Evolutionary conservation across 1,140 invertebrate genomes (phyloP).

Genomic region (Hesperophylax magnus): DNA sequence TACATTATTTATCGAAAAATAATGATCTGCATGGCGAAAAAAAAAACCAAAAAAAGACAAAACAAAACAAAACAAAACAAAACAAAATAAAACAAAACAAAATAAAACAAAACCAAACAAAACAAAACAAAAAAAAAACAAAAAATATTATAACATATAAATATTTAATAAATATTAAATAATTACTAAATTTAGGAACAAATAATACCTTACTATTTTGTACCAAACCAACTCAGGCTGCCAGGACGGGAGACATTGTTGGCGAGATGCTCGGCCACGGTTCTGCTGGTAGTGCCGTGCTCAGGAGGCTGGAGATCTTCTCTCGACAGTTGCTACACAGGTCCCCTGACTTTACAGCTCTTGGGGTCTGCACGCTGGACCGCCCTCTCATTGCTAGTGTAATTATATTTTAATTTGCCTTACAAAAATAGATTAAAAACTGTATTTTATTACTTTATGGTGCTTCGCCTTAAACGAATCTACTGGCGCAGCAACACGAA

Average conservation of each 20-base stretch:
- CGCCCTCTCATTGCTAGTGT: constrained; percentile 77
- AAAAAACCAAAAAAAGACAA: too few relatives aligned
- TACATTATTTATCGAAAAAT: too few relatives aligned
- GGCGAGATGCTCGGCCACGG: constrained; percentile 64
- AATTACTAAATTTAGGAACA: background rate
- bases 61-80: too few relatives aligned
- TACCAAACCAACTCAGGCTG: constrained; percentile 49
- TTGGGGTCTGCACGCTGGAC: constrained; percentile 76
- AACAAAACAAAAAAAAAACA: too few relatives aligned
- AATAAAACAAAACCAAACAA: too few relatives aligned
- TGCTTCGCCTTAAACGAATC: too few relatives aligned
- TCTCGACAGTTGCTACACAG: constrained; percentile 76
- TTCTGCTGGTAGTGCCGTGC: constrained; percentile 61
- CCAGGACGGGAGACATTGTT: constrained; percentile 64
- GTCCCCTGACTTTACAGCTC: constrained; percentile 75
- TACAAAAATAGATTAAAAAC: background rate
- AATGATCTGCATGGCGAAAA: too few relatives aligned
- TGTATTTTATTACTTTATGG: too few relatives aligned
- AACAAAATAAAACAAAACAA: too few relatives aligned
- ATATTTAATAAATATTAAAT: too few relatives aligned
- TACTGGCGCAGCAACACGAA: too few relatives aligned
- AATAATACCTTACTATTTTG: background rate
- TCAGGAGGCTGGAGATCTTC: constrained; percentile 74
- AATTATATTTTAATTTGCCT: constrained; percentile 57
- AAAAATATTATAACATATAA: too few relatives aligned